Evolutionary conservation across 2,113 vertebrate species (phyloP).

Genomic region (Mungos mungo): DNA sequence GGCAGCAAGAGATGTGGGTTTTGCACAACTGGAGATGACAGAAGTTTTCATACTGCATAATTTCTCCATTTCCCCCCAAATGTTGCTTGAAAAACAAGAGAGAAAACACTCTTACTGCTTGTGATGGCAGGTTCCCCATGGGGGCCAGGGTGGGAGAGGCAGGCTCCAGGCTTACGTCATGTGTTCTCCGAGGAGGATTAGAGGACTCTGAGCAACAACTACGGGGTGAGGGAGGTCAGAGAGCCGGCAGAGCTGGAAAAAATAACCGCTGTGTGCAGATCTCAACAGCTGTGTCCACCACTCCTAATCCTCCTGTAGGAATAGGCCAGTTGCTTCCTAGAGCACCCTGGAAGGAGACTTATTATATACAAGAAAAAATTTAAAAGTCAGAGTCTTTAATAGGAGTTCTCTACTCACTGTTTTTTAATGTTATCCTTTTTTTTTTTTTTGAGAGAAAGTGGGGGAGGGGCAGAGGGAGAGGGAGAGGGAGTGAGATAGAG

Average conservation of each 20-base stretch:
- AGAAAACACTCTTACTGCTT: not conserved
- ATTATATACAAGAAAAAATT: not conserved
- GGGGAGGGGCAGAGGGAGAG: no score
- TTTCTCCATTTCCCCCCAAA: not conserved
- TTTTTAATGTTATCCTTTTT: not conserved
- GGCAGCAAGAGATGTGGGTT: not conserved
- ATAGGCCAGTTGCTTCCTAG: conserved; percentile 42
- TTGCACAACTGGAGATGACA: not conserved
- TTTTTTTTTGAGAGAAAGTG: no score
- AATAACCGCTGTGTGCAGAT: conserved; percentile 1
- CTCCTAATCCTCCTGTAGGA: conserved; percentile 52
- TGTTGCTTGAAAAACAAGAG: not conserved
- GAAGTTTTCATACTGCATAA: not conserved
- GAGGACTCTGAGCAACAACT: conserved; percentile 41
- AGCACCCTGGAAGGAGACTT: not conserved
- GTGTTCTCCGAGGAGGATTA: conserved; percentile 32
- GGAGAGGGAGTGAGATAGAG: no score
- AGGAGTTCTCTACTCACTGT: not conserved
- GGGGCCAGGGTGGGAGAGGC: not conserved
- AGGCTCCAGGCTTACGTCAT: not conserved
- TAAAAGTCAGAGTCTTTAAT: conserved; percentile 13
- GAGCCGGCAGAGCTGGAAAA: conserved; percentile 29
- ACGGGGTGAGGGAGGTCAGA: conserved; percentile 28
- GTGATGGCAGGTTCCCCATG: not conserved
- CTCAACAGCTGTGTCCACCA: conserved; percentile 64